A percentile compares a stretch with the other conserved stretches of the same genome.
These are phyloP conservation scores for Natrix natrix DNA, from an alignment of 2,797 vertebrate species.

Conservation along the genomic window DNA sequence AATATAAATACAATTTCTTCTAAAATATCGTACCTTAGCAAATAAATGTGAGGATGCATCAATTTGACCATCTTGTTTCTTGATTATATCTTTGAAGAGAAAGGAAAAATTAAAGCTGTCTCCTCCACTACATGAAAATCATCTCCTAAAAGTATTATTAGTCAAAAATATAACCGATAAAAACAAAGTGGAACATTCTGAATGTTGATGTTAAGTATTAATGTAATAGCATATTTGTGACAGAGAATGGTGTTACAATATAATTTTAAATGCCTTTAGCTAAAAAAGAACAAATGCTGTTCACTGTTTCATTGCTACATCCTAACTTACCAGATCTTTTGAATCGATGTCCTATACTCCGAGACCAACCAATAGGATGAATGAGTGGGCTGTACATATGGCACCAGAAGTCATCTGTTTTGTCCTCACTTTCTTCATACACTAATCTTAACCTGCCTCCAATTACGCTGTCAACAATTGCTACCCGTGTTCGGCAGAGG, in stretches of 20 bases:
- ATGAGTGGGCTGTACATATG: conserved; percentile 98
- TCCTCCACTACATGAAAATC: neutral
- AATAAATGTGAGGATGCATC: conserved; percentile 91
- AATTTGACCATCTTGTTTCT: conserved; percentile 90
- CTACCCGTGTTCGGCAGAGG: conserved; percentile 93
- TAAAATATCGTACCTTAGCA: conserved; percentile 83
- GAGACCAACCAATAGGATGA: conserved; percentile 95
- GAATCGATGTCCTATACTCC: conserved; percentile 96
- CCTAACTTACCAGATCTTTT: conserved; percentile 88
- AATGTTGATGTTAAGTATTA: neutral
- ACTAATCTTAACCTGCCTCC: conserved; percentile 91
- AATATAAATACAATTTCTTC: conserved; percentile 42
- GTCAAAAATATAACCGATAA: neutral
- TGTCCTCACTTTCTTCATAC: conserved; percentile 94
- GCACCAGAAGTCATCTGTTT: conserved; percentile 98
- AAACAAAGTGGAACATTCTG: neutral
- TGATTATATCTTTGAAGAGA: conserved; percentile 83
- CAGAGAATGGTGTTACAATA: neutral
- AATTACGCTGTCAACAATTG: conserved; percentile 91
- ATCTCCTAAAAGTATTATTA: neutral
- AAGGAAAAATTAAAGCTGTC: conserved; percentile 14
- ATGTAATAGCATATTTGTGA: neutral
- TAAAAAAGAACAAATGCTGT: neutral
- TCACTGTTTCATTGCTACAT: neutral
- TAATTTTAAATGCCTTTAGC: neutral